A percentile compares a stretch with the other conserved stretches of the same genome.
Conservation (phyloP, 2,797 vertebrate genomes). For the Sphenodon punctatus region DNA sequence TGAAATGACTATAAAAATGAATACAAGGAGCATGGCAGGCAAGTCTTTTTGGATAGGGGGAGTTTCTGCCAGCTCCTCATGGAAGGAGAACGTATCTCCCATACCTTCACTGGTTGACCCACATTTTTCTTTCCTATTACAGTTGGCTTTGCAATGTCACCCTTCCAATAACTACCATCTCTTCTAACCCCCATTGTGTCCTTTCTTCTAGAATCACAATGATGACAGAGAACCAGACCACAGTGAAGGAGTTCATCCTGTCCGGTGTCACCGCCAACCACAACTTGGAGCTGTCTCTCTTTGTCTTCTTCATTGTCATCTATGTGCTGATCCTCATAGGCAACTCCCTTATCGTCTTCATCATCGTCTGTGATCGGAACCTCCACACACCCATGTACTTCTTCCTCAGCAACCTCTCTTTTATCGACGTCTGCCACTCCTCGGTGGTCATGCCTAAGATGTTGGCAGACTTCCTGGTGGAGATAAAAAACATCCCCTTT, state of each 20-base stretch:
- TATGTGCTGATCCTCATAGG: slow-evolving; percentile 60
- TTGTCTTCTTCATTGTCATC: slow-evolving; percentile 50
- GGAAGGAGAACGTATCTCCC: too few species aligned
- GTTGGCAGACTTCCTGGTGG: background rate
- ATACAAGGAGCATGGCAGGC: too few species aligned
- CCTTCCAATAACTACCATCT: too few species aligned
- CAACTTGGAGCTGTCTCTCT: slow-evolving; percentile 29
- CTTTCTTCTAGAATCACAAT: background rate
- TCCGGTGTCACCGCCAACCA: background rate
- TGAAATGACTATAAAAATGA: too few species aligned
- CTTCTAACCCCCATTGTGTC: background rate
- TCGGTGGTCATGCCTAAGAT: background rate
- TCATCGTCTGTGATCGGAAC: slow-evolving; percentile 32
- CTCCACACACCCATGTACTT: slow-evolving; percentile 73
- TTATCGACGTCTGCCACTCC: slow-evolving; percentile 70
- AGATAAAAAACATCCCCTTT: slow-evolving; percentile 12
- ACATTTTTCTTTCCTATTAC: too few species aligned
- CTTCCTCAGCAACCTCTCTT: slow-evolving; percentile 71
- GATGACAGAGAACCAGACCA: background rate
- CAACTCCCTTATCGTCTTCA: slow-evolving; percentile 62
- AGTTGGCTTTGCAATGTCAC: too few species aligned
- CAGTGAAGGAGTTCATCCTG: background rate
- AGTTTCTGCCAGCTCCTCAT: too few species aligned
- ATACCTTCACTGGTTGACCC: too few species aligned
- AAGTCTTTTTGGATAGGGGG: too few species aligned